Percentiles rank a stretch among this genome's conserved stretches.
phyloP scores from a whole-genome alignment of 1,140 invertebrate species.

The Apocrypta bakeri region DNA sequence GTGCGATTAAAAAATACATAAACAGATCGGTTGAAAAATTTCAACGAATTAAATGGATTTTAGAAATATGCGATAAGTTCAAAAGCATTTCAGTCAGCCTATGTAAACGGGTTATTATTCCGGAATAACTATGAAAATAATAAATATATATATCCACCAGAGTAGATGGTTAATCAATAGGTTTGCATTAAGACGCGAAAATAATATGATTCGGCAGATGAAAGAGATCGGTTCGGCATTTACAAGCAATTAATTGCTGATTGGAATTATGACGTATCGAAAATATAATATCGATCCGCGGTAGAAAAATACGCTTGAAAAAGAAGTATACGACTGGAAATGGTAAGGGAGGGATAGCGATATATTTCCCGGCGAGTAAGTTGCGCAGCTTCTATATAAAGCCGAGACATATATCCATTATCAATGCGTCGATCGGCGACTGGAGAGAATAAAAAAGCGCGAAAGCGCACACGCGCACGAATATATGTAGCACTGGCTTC shows the following conservation, averaged over 20 bases:
- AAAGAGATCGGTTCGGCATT: neutral
- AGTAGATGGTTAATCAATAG: neutral
- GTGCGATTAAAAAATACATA: too few species aligned
- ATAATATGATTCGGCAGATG: neutral
- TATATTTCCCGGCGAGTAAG: slow-evolving; percentile 15
- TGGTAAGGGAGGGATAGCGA: neutral
- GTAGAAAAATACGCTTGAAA: neutral
- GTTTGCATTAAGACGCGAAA: neutral
- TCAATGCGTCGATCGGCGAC: slow-evolving; percentile 17
- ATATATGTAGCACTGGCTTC: neutral
- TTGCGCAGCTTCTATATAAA: slow-evolving; percentile 7
- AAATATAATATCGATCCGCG: neutral
- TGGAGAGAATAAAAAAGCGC: neutral
- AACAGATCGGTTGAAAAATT: too few species aligned
- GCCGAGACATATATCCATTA: slow-evolving; percentile 23
- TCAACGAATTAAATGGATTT: too few species aligned
- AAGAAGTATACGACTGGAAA: neutral
- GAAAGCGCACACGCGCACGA: neutral
- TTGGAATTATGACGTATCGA: slow-evolving; percentile 2
- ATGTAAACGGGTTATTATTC: neutral
- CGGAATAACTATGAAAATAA: neutral
- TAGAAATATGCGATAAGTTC: too few species aligned
- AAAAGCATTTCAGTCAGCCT: too few species aligned
- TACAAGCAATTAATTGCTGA: neutral
- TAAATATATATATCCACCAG: neutral